Evolutionary conservation across 2,888 invertebrate species (phyloP).

Genomic region (Xestia c-nigrum): DNA sequence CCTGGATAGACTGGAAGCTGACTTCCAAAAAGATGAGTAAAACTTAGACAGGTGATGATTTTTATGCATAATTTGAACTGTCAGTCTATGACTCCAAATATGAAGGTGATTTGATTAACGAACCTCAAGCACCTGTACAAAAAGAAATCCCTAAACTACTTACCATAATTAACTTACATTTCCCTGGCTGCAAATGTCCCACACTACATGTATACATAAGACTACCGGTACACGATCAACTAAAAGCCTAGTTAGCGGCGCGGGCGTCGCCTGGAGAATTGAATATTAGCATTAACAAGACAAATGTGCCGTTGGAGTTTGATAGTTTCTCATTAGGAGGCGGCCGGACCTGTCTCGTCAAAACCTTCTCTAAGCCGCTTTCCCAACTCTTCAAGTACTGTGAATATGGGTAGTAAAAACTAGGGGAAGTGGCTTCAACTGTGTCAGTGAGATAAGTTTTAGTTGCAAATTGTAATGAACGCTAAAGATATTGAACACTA

Average conservation of each 20-base stretch:
- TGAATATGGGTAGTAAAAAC: constrained; percentile 56
- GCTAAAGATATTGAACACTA: background rate
- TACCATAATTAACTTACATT: constrained; percentile 20
- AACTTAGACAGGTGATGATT: background rate
- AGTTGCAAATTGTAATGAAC: background rate
- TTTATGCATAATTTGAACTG: too few relatives aligned
- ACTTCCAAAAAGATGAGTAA: background rate
- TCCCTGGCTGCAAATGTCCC: background rate
- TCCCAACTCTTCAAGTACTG: constrained; percentile 72
- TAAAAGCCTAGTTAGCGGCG: constrained; percentile 72
- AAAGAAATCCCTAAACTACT: background rate
- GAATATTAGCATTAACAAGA: constrained; percentile 87
- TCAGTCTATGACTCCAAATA: background rate
- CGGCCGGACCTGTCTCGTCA: constrained; percentile 68
- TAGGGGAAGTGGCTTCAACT: constrained; percentile 34
- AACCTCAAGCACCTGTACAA: background rate
- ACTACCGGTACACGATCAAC: constrained; percentile 62
- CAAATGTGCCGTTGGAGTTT: constrained; percentile 85
- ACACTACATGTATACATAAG: constrained; percentile 33
- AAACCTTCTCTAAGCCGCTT: constrained; percentile 75
- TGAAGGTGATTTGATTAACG: background rate
- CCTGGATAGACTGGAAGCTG: background rate
- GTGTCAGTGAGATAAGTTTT: constrained; percentile 25
- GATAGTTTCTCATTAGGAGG: constrained; percentile 86
- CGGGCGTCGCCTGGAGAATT: constrained; percentile 76